Percentiles rank a stretch among this genome's conserved stretches.
These are phyloP conservation scores for Danio choprae DNA, from an alignment of 2,797 vertebrate genomes.

Conservation along the genomic window DNA sequence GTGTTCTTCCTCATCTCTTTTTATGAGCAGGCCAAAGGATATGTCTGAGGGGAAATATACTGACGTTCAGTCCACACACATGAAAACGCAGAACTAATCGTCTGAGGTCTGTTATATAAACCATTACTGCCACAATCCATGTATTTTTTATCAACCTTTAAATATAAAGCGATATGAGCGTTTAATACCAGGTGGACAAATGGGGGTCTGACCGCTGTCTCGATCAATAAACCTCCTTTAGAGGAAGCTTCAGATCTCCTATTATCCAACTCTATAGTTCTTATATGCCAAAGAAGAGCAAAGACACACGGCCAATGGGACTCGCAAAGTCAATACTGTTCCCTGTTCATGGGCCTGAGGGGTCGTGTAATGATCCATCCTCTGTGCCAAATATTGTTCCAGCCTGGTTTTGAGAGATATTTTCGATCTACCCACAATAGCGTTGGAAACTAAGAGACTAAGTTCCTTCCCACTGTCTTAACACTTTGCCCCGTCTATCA, in stretches of 20 bases:
- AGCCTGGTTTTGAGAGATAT: conserved; percentile 31
- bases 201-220: conserved; percentile 52
- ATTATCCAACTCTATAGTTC: conserved; percentile 59
- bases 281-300: conserved; percentile 57
- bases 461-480: neutral
- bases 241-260: conserved; percentile 57
- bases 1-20: neutral
- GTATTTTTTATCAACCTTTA: conserved; percentile 58
- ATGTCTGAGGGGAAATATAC: conserved; percentile 32
- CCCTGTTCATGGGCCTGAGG: conserved; percentile 50
- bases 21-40: conserved; percentile 29
- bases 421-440: conserved; percentile 23
- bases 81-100: conserved; percentile 15
- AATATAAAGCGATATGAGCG: conserved; percentile 42
- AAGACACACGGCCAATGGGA: conserved; percentile 51
- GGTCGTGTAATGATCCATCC: conserved; percentile 58
- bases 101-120: conserved; percentile 38
- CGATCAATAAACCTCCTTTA: conserved; percentile 59
- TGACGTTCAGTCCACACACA: conserved; percentile 20
- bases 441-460: neutral
- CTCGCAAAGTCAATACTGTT: conserved; percentile 53
- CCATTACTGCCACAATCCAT: conserved; percentile 37
- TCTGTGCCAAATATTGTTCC: conserved; percentile 50
- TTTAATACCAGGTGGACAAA: conserved; percentile 52
- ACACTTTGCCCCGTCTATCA: neutral